A percentile compares a stretch with the other conserved stretches of the same genome.
phyloP scores from a whole-genome alignment of 2,797 vertebrate genomes.

The Schizopygopsis pylzovi region DNA sequence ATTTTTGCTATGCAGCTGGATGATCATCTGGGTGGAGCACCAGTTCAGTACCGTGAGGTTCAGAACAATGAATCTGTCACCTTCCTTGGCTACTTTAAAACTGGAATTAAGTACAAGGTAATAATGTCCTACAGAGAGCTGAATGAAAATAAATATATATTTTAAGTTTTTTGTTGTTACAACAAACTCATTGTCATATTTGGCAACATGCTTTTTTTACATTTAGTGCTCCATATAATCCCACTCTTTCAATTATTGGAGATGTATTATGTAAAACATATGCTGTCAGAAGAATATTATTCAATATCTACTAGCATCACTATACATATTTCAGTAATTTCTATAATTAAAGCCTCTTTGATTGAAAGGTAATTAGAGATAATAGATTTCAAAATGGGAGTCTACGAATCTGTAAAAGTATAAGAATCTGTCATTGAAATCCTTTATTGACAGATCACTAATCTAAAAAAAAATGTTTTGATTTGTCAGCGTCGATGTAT shows the following conservation, averaged over 20 bases:
- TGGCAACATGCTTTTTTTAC: not conserved
- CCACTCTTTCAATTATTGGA: not conserved
- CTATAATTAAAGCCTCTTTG: not conserved
- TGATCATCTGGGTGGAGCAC: conserved; percentile 76
- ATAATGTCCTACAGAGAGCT: not conserved
- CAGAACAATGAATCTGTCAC: conserved; percentile 84
- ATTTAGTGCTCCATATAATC: not conserved
- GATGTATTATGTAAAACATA: not conserved
- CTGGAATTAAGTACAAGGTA: conserved; percentile 89
- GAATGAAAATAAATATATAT: not conserved
- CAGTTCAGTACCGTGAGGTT: conserved; percentile 85
- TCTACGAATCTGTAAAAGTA: not conserved
- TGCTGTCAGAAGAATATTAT: not conserved
- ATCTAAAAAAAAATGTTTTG: not conserved
- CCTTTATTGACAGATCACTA: not conserved
- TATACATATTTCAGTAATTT: not conserved
- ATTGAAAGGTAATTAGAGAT: not conserved
- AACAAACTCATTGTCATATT: not conserved
- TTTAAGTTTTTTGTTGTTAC: not conserved
- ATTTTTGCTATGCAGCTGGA: conserved; percentile 91
- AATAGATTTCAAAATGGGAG: not conserved
- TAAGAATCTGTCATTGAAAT: not conserved
- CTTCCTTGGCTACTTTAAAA: conserved; percentile 89
- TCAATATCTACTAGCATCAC: not conserved
- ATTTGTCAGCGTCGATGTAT: not conserved